These are phyloP conservation scores for Sebastolobus alascanus DNA, from an alignment of 2,797 vertebrate species.

Conservation along the genomic window DNA sequence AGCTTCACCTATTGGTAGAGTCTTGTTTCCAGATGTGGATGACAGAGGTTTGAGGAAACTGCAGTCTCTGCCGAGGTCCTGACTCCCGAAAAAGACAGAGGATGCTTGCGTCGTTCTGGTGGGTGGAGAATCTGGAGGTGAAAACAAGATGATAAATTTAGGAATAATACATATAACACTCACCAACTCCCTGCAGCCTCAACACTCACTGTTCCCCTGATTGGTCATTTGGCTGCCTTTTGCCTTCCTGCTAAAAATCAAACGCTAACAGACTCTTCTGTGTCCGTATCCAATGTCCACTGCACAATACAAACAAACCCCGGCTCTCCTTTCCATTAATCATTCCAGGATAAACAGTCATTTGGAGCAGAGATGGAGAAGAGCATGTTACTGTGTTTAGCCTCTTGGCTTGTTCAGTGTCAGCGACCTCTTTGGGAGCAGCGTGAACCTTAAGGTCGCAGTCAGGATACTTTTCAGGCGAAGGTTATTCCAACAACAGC, in stretches of 20 bases:
- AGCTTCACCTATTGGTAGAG: constrained; percentile 89
- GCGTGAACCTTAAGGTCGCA: constrained; percentile 36
- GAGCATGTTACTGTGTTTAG: background rate
- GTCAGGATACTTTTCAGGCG: constrained; percentile 35
- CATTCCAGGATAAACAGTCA: constrained; percentile 32
- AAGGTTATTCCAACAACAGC: constrained; percentile 25
- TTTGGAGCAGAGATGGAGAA: background rate
- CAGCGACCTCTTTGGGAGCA: constrained; percentile 25
- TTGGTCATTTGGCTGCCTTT: background rate
- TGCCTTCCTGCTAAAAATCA: constrained; percentile 17
- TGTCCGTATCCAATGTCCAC: constrained; percentile 2
- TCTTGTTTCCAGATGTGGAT: constrained; percentile 90
- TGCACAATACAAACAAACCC: constrained; percentile 40
- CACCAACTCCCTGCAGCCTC: background rate
- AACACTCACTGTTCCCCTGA: background rate
- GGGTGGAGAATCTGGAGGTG: constrained; percentile 90
- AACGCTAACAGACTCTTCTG: background rate
- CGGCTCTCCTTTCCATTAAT: constrained; percentile 29
- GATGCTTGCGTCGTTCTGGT: constrained; percentile 85
- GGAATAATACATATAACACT: background rate
- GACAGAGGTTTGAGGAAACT: constrained; percentile 91
- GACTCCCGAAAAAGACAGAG: constrained; percentile 89
- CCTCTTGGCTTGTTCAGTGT: constrained; percentile 8
- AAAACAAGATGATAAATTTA: constrained; percentile 37
- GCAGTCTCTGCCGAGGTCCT: constrained; percentile 89